These are phyloP conservation scores for Neoitamus cyanurus DNA, from an alignment of 2,888 invertebrate species.

Conservation along the genomic window DNA sequence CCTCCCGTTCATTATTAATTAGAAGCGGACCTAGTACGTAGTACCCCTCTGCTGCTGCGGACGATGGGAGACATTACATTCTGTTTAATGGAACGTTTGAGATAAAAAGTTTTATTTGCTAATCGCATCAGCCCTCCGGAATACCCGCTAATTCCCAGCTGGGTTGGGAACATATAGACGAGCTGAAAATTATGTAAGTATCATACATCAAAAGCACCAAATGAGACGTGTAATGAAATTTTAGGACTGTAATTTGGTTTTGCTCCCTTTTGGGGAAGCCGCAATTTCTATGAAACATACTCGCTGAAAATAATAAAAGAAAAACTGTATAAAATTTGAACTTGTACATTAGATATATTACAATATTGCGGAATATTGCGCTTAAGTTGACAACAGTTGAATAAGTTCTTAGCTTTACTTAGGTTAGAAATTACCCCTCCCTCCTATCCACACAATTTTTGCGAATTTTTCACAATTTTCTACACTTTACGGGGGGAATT, in stretches of 20 bases:
- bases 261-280: too few relatives aligned
- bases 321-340: too few relatives aligned
- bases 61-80: background rate
- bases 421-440: too few relatives aligned
- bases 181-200: background rate
- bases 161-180: background rate
- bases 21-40: background rate
- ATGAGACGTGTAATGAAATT: background rate
- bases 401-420: too few relatives aligned
- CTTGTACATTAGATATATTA: too few relatives aligned
- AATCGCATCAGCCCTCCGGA: background rate
- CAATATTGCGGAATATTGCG: too few relatives aligned
- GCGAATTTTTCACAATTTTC: too few relatives aligned
- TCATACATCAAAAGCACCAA: background rate
- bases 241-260: background rate
- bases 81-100: background rate
- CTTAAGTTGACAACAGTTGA: too few relatives aligned
- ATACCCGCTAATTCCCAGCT: background rate
- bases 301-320: too few relatives aligned
- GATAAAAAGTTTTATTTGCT: background rate
- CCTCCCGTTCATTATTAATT: background rate
- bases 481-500: too few relatives aligned
- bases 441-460: too few relatives aligned
- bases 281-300: too few relatives aligned
- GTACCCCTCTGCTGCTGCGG: background rate